Evolutionary conservation across 2,113 vertebrate species (phyloP), one percentile per base, ranked within the genome.

Genomic region (Cinclus cinclus): DNA sequence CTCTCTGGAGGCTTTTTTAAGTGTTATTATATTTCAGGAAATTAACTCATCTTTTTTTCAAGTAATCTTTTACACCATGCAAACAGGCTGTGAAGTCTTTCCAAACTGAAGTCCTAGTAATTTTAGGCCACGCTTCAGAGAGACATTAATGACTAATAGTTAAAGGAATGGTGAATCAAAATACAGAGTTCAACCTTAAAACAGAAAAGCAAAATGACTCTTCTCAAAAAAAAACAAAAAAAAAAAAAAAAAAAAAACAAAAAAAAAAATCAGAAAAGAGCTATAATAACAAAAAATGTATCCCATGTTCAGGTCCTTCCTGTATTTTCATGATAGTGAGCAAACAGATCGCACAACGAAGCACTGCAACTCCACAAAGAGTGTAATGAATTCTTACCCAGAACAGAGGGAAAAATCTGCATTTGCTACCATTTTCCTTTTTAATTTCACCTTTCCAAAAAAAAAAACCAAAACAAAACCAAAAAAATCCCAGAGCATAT

Each of bases 11-110:
- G 28, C 35, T 83, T 76, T 93, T 64, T 52, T 0, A 90, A 84
- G 64, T 47, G 56, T 87, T 82, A 52, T 89, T 79, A 62, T 41
- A 67, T 85, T 87, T 91, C 87, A 93, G 88, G 59, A 96, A 93
- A 91, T 89, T 68, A 89, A 86, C 49, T 90, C 63, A 80, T 89
- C n/a, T 75, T 68, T 90, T 70, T 76, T 80, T 75, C 0, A 59
- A 79, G 75, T 55, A 35, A 84, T 81, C 46, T 88, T 94, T 88
- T 60, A 84, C 69, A 65, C 49, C 49, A 58, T 27, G 69, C 56
- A 94, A 89, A 89, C 56, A 81, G 94, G 44, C 87, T 70, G 56
- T 47, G 28, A 93, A 92, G 77, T 59, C 83, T 70, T 86, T 88
- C 71, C 79, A 85, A 88, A 90, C 3, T 50, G 80, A 79, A 87